Percentiles rank a stretch among this genome's conserved stretches.
phyloP scores from a whole-genome alignment of 2,888 invertebrate genomes.

The Lycia hirtaria region DNA sequence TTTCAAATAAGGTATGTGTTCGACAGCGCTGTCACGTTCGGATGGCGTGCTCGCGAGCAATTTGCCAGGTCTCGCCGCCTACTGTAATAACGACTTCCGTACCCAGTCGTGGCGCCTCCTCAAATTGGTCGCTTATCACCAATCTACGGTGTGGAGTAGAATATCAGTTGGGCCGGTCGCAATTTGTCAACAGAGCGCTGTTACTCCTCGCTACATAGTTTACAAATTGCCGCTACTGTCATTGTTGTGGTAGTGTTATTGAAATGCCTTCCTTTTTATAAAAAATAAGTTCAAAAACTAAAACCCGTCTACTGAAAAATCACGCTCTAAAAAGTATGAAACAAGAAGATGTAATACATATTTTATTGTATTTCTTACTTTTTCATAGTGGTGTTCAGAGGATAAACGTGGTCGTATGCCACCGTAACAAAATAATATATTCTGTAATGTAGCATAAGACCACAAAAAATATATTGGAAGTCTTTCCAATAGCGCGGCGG shows the following conservation, averaged over 20 bases:
- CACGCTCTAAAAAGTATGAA: too few species aligned
- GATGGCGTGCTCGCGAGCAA: constrained; percentile 82
- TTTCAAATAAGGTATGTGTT: constrained; percentile 82
- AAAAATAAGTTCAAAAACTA: too few species aligned
- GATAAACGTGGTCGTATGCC: too few species aligned
- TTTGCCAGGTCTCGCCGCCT: constrained; percentile 82
- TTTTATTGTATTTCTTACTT: too few species aligned
- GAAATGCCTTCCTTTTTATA: constrained; percentile 1
- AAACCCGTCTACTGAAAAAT: too few species aligned
- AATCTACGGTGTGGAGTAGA: constrained; percentile 80
- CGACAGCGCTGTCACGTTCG: constrained; percentile 84
- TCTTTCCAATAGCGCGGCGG: too few species aligned
- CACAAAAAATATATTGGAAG: too few species aligned
- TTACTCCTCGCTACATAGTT: constrained; percentile 59
- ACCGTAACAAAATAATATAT: too few species aligned
- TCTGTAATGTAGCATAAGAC: too few species aligned
- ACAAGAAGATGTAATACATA: too few species aligned
- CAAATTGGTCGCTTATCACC: constrained; percentile 85
- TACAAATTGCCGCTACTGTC: constrained; percentile 31
- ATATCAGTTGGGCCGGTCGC: constrained; percentile 76
- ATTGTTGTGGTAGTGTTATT: constrained; percentile 11
- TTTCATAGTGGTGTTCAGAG: too few species aligned
- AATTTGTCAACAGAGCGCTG: constrained; percentile 76
- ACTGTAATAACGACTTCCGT: constrained; percentile 85
- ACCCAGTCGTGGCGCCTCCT: constrained; percentile 84